These are phyloP conservation scores for Campopleginae sp. DNA, from an alignment of 2,888 invertebrate genomes.

Conservation along the genomic window DNA sequence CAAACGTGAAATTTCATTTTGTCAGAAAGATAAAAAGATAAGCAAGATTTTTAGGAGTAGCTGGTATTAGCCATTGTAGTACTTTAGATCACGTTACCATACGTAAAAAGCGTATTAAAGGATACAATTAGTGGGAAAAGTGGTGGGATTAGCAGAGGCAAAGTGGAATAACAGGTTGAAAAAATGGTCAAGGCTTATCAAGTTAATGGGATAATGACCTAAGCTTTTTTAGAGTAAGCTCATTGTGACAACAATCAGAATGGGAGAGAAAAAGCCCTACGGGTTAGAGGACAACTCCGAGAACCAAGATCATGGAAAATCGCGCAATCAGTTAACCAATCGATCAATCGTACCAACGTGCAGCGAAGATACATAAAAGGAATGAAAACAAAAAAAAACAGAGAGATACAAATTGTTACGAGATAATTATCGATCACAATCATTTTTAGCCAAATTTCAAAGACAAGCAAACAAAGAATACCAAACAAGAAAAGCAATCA, in stretches of 20 bases:
- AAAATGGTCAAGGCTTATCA: conserved; percentile 22
- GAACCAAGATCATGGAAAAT: conserved; percentile 43
- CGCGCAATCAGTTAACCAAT: conserved; percentile 19
- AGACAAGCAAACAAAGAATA: not conserved
- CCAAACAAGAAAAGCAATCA: conserved; percentile 31
- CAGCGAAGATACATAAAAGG: conserved; percentile 24
- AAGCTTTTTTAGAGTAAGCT: conserved; percentile 75
- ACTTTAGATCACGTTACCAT: conserved; percentile 67
- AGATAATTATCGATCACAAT: conserved; percentile 55
- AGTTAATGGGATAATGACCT: conserved; percentile 42
- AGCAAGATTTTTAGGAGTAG: conserved; percentile 67
- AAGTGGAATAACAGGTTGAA: conserved; percentile 16
- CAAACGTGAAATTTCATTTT: conserved; percentile 21
- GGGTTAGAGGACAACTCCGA: conserved; percentile 70
- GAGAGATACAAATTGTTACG: not conserved
- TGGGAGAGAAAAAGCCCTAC: conserved; percentile 68
- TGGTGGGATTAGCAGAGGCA: conserved; percentile 4
- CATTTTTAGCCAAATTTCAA: conserved; percentile 32
- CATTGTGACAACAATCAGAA: conserved; percentile 83
- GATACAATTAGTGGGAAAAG: conserved; percentile 45
- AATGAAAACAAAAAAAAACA: conserved; percentile 1
- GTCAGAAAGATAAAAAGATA: conserved; percentile 18
- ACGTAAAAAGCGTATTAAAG: conserved; percentile 73
- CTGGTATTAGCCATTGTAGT: conserved; percentile 70
- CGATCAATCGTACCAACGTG: conserved; percentile 34